Conservation (phyloP, 2,797 vertebrate genomes). For the Thamnophis elegans region DNA sequence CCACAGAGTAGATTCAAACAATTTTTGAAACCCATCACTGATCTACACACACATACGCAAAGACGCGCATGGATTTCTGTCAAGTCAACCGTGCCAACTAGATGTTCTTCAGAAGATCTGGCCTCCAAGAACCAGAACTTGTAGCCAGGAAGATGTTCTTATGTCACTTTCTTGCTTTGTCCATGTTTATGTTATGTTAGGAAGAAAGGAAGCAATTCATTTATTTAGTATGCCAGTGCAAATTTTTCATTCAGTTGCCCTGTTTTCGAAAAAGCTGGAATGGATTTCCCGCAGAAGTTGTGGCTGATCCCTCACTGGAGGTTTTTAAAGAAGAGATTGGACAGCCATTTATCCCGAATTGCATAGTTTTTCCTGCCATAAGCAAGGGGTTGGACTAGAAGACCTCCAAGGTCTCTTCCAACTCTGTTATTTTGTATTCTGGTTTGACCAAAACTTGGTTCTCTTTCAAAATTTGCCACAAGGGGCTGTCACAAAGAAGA, state of each 20-base stretch:
- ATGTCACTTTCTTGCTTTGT: not conserved
- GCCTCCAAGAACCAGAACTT: not conserved
- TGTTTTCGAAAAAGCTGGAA: not conserved
- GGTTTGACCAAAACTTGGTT: not conserved
- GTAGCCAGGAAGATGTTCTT: not conserved
- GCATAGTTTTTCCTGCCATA: not conserved
- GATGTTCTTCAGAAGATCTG: not conserved
- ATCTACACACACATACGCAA: slow-evolving; percentile 7
- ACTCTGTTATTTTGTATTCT: no score
- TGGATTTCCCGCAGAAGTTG: not conserved
- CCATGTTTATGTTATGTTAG: not conserved
- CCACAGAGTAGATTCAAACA: no score
- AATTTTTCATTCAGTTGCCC: not conserved
- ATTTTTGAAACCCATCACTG: no score
- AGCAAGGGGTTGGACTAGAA: not conserved
- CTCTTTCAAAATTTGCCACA: not conserved
- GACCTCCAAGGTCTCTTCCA: not conserved
- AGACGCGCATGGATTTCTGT: rapidly evolving
- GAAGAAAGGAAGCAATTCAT: not conserved
- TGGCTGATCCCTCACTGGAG: not conserved
- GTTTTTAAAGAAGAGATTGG: not conserved
- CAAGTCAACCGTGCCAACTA: not conserved
- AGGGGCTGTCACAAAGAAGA: no score
- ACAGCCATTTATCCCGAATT: not conserved
- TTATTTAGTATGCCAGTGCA: not conserved